A percentile compares a stretch with the other conserved stretches of the same genome.
phyloP scores from a whole-genome alignment of 1,140 invertebrate genomes.

The Tachypleus tridentatus region DNA sequence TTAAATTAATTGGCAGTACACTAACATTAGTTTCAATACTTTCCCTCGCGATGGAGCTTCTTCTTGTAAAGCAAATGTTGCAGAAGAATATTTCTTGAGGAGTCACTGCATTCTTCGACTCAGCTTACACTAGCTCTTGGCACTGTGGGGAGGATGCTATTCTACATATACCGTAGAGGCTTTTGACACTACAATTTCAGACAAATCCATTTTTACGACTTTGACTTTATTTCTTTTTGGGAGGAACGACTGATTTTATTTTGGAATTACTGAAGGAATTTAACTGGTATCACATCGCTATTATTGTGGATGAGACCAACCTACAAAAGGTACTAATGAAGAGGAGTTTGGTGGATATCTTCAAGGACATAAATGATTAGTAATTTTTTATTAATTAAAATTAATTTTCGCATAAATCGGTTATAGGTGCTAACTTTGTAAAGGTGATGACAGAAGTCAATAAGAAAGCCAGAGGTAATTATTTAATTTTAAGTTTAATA shows the following conservation, averaged over 20 bases:
- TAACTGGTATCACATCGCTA: conserved; percentile 65
- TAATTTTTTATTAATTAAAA: too few relatives aligned
- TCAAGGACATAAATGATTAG: conserved; percentile 15
- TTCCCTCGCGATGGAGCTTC: conserved; percentile 9
- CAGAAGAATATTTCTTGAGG: conserved; percentile 19
- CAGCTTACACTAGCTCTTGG: conserved; percentile 64
- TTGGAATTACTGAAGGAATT: conserved; percentile 50
- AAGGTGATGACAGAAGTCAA: too few relatives aligned
- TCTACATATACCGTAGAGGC: conserved; percentile 58
- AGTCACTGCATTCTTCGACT: conserved; percentile 26
- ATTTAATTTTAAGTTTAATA: too few relatives aligned
- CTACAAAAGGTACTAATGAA: conserved; percentile 24
- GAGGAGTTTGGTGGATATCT: conserved; percentile 13
- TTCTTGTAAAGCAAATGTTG: conserved; percentile 8
- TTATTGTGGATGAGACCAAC: conserved; percentile 60
- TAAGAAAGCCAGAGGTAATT: too few relatives aligned
- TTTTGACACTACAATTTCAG: conserved; percentile 56
- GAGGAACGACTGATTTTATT: conserved; percentile 62
- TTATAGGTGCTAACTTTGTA: too few relatives aligned
- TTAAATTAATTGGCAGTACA: conserved; percentile 8
- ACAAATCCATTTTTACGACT: conserved; percentile 72
- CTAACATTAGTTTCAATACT: conserved; percentile 12
- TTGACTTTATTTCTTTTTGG: conserved; percentile 59
- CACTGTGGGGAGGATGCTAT: conserved; percentile 65
- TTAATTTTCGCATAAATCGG: too few relatives aligned